Conservation (phyloP, 1,140 invertebrate species). For the Anastrepha obliqua region DNA sequence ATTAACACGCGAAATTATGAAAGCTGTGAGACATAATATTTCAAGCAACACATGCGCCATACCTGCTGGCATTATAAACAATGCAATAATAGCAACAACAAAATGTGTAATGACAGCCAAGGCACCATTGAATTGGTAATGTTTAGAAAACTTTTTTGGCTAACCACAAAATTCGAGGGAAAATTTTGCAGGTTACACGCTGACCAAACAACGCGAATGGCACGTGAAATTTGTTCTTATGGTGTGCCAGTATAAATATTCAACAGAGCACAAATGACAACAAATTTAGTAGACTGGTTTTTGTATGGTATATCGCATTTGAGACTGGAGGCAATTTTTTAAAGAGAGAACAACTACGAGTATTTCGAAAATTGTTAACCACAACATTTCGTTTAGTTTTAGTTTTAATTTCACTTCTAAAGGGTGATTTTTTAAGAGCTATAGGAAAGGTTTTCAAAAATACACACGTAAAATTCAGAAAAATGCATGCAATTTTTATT, state of each 20-base stretch:
- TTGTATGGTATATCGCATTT: no score
- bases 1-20: slow-evolving; percentile 51
- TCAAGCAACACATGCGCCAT: neutral
- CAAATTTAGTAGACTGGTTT: neutral
- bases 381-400: no score
- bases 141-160: neutral
- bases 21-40: slow-evolving; percentile 25
- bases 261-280: neutral
- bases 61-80: slow-evolving; percentile 10
- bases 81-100: slow-evolving; percentile 32
- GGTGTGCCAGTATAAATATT: no score
- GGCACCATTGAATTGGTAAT: slow-evolving; percentile 3
- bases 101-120: neutral
- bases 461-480: no score
- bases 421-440: no score
- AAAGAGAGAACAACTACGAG: no score
- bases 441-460: no score
- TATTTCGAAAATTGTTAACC: no score
- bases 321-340: no score
- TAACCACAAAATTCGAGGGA: slow-evolving; percentile 25
- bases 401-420: no score
- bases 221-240: neutral
- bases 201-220: neutral
- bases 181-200: neutral
- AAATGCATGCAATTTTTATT: no score